Evolutionary conservation across 2,797 vertebrate species (phyloP).

Genomic region (Masticophis lateralis): DNA sequence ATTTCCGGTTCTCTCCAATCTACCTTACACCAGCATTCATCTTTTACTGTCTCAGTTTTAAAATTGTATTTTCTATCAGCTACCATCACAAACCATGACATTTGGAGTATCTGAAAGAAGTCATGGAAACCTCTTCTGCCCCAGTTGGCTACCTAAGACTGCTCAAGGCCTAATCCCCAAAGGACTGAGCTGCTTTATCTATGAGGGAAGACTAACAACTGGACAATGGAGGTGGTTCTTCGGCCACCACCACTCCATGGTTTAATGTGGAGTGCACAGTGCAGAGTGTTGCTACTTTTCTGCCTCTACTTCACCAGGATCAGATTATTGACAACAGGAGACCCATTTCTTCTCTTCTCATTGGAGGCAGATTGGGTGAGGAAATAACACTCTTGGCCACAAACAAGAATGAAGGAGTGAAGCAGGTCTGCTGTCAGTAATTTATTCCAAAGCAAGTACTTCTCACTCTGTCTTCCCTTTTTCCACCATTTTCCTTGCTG

Average conservation of each 20-base stretch:
- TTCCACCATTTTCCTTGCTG: not conserved
- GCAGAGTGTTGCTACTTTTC: not conserved
- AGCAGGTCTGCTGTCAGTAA: not conserved
- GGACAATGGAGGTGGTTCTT: not conserved
- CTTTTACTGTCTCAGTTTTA: not conserved
- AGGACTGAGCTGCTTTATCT: not conserved
- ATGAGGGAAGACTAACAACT: not conserved
- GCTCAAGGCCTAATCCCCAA: not conserved
- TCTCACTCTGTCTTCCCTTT: not conserved
- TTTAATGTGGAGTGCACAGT: not conserved
- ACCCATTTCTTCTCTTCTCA: not conserved
- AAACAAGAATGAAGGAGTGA: not conserved
- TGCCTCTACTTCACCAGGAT: not conserved
- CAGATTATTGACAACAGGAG: not conserved
- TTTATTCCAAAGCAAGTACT: not conserved
- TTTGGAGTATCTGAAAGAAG: not conserved
- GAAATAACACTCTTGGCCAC: not conserved
- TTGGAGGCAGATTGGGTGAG: not conserved
- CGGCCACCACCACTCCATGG: not conserved
- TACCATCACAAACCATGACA: not conserved
- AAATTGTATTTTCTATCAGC: not conserved
- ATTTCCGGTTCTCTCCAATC: not conserved
- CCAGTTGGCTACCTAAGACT: not conserved
- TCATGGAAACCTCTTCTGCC: not conserved
- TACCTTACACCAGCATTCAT: not conserved